phyloP scores from a whole-genome alignment of 2,797 vertebrate species.

The Spea hammondii region DNA sequence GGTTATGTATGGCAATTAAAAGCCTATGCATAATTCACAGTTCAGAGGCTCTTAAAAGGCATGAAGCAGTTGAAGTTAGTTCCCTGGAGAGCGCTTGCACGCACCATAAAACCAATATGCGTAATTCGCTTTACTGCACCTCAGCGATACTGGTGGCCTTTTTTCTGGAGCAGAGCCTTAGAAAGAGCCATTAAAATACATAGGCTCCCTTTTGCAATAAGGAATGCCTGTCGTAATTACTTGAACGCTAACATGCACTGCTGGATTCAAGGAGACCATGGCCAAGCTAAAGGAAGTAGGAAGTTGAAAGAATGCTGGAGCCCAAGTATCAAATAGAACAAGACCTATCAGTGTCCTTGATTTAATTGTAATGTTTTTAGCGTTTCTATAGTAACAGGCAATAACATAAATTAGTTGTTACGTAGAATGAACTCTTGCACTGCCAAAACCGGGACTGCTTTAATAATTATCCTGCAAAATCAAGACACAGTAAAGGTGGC shows the following conservation, averaged over 20 bases:
- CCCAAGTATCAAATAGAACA: slow-evolving; percentile 29
- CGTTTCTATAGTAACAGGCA: slow-evolving; percentile 34
- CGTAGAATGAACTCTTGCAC: neutral
- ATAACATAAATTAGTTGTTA: neutral
- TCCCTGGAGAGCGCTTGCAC: slow-evolving; percentile 39
- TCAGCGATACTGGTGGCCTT: slow-evolving; percentile 35
- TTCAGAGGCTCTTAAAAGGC: slow-evolving; percentile 22
- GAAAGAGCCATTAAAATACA: slow-evolving; percentile 11
- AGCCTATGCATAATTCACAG: slow-evolving; percentile 21
- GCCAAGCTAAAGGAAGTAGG: slow-evolving; percentile 5
- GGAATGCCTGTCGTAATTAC: slow-evolving; percentile 21
- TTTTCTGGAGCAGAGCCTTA: slow-evolving; percentile 1
- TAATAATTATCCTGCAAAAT: neutral
- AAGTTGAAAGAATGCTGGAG: slow-evolving; percentile 12
- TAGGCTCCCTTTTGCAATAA: slow-evolving; percentile 22
- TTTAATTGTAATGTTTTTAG: slow-evolving; percentile 17
- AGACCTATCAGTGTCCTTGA: slow-evolving; percentile 10
- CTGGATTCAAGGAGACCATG: slow-evolving; percentile 16
- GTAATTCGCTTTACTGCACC: slow-evolving; percentile 17
- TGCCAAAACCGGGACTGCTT: slow-evolving; percentile 4
- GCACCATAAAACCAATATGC: slow-evolving; percentile 49
- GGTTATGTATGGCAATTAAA: slow-evolving; percentile 19
- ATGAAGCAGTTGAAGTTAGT: slow-evolving; percentile 24
- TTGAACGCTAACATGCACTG: slow-evolving; percentile 8
- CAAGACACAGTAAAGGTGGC: neutral